Evolutionary conservation across 1,140 invertebrate genomes (phyloP).

Genomic region (Phymastichus coffea): DNA sequence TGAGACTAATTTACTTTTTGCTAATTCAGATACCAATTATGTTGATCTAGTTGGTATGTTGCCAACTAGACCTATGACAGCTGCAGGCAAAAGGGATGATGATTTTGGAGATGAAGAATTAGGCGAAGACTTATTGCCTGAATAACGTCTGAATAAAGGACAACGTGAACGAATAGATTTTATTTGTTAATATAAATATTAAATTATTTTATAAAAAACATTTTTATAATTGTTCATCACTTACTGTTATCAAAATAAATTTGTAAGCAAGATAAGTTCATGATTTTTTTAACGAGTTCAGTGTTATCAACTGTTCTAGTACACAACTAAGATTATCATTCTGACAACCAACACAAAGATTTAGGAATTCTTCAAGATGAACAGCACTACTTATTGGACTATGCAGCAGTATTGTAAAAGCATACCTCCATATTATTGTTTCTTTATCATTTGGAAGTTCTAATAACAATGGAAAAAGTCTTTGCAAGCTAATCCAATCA

Average conservation of each 20-base stretch:
- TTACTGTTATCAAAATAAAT: too few relatives aligned
- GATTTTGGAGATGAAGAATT: slow-evolving; percentile 81
- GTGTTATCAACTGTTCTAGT: slow-evolving; percentile 12
- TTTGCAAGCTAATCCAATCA: slow-evolving; percentile 30
- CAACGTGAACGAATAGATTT: too few relatives aligned
- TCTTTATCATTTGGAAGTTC: slow-evolving; percentile 21
- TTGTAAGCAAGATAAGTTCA: too few relatives aligned
- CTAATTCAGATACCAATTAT: slow-evolving; percentile 64
- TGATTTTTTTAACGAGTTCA: too few relatives aligned
- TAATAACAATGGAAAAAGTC: slow-evolving; percentile 27
- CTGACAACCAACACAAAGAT: slow-evolving; percentile 27
- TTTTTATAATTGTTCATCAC: too few relatives aligned
- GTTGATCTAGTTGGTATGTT: slow-evolving; percentile 75
- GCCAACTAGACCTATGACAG: slow-evolving; percentile 76
- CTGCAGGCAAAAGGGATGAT: slow-evolving; percentile 67
- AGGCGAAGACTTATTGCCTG: slow-evolving; percentile 79
- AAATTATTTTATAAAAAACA: background rate
- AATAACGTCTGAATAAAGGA: too few relatives aligned
- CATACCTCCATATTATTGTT: slow-evolving; percentile 31
- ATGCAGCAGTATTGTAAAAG: slow-evolving; percentile 27
- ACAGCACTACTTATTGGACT: slow-evolving; percentile 21
- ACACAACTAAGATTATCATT: slow-evolving; percentile 7
- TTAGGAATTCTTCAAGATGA: slow-evolving; percentile 27
- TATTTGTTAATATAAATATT: background rate
- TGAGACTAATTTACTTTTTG: too few relatives aligned